These are phyloP conservation scores for Drepana arcuata DNA, from an alignment of 1,140 invertebrate species.

Conservation along the genomic window DNA sequence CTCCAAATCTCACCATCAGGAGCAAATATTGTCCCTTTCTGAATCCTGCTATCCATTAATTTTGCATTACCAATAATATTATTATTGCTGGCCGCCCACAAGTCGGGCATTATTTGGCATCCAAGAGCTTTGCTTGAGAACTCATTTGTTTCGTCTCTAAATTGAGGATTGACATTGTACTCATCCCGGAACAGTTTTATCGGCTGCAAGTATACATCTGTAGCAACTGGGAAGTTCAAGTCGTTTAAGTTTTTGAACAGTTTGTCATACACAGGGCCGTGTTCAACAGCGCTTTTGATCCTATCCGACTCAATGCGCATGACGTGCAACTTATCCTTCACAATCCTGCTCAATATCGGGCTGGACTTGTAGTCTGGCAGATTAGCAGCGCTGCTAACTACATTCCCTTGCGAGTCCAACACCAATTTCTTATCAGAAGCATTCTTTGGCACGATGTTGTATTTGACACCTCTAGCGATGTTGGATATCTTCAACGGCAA, in stretches of 20 bases:
- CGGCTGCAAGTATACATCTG: conserved; percentile 71
- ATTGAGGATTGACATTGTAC: conserved; percentile 68
- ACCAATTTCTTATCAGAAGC: conserved; percentile 67
- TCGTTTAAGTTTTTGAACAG: conserved; percentile 70
- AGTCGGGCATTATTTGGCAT: conserved; percentile 59
- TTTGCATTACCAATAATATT: conserved; percentile 57
- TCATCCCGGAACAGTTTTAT: conserved; percentile 71
- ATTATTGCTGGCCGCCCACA: conserved; percentile 53
- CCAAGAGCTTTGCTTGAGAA: conserved; percentile 68
- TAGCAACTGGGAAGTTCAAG: conserved; percentile 65
- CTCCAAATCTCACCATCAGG: conserved; percentile 71
- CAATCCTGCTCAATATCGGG: conserved; percentile 56
- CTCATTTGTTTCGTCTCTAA: conserved; percentile 71
- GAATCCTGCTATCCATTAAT: conserved; percentile 49
- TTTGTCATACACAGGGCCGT: conserved; percentile 73
- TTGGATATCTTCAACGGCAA: conserved; percentile 66
- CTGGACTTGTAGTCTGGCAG: conserved; percentile 65
- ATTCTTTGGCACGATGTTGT: conserved; percentile 67
- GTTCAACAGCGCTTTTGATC: conserved; percentile 73
- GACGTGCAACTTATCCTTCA: conserved; percentile 68
- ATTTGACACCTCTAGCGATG: conserved; percentile 61
- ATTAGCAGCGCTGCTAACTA: conserved; percentile 66
- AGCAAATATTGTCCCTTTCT: conserved; percentile 68
- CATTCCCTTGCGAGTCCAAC: conserved; percentile 61
- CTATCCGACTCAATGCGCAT: conserved; percentile 71